Conservation (phyloP, 2,888 invertebrate genomes). For the Ophioninae sp. region DNA sequence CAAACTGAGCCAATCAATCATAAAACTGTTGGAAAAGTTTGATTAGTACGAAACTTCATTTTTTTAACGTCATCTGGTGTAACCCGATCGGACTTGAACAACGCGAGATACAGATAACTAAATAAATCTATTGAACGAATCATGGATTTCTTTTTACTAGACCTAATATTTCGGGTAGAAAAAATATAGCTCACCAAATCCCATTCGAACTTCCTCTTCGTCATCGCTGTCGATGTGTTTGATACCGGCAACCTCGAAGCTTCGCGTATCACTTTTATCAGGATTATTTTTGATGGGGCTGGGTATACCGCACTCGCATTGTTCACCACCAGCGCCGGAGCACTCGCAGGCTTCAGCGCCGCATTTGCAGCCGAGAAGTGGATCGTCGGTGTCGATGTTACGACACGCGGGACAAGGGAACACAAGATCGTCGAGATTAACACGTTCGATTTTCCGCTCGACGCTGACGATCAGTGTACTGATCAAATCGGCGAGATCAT, state of each 20-base stretch:
- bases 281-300: constrained; percentile 62
- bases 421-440: constrained; percentile 85
- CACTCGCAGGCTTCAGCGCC: constrained; percentile 75
- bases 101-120: no score
- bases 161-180: neutral
- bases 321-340: constrained; percentile 66
- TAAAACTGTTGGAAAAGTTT: no score
- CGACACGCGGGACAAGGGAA: constrained; percentile 83
- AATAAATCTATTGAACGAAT: no score
- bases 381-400: constrained; percentile 79
- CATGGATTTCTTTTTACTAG: no score
- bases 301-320: constrained; percentile 74
- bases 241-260: constrained; percentile 87
- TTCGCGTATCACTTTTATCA: constrained; percentile 74
- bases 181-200: constrained; percentile 75
- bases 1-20: no score
- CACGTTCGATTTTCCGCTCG: constrained; percentile 86
- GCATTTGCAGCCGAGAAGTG: constrained; percentile 78
- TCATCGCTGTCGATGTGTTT: constrained; percentile 89
- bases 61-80: no score
- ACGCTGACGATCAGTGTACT: constrained; percentile 86
- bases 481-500: constrained; percentile 84
- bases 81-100: no score
- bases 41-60: no score
- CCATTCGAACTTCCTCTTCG: constrained; percentile 83